Evolutionary conservation across 1,140 invertebrate species (phyloP), one percentile per base, ranked within the genome.

Genomic region (Bombus confusus): DNA sequence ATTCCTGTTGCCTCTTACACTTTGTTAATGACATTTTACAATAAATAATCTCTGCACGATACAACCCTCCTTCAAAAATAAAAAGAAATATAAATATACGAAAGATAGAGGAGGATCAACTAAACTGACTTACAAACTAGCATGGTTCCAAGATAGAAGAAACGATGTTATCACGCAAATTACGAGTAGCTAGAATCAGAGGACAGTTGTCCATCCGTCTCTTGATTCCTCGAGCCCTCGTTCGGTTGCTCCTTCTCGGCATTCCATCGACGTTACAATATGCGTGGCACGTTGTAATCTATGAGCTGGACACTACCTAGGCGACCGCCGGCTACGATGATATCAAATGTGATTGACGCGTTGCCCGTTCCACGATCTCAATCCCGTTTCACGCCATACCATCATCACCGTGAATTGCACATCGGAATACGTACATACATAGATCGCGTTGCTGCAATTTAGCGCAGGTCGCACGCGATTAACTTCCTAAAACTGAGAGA

Each of bases 281-380:
- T 81, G 86, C 68, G 71, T 39, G 76, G 82, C 83, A 80, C 74
- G 87, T 89, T 87, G 90, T 91, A 91, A 91, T 91, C 91, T 92
- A 88, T 79, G 88, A 85, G 85, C 85, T 41, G 57, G 52, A 47
- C 71, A 77, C 76, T 82, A 59, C 80, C 80, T 77, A 88, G 62
- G 66, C 66, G 68, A 77, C 90, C 71, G 72, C 72, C 43, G 85
- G 90, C 90, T 84, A 89, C 77, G 90, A 92, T 91, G 83, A 90
- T 92, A 92, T 92, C 90, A 91, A 90, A 92, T 89, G 80, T 92
- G 90, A 76, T 76, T 90, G 90, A 90, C 87, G 86, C 86, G 85
- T 68, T 82, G 82, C 28, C 80, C 41, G 68, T 85, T n/a, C 84
- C 81, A 74, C 77, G 86, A 91, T 91, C 84, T 82, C 81, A 66